A percentile compares a stretch with the other conserved stretches of the same genome.
These are phyloP conservation scores for Dendropsophus ebraccatus DNA, from an alignment of 2,113 vertebrate species.

Conservation along the genomic window DNA sequence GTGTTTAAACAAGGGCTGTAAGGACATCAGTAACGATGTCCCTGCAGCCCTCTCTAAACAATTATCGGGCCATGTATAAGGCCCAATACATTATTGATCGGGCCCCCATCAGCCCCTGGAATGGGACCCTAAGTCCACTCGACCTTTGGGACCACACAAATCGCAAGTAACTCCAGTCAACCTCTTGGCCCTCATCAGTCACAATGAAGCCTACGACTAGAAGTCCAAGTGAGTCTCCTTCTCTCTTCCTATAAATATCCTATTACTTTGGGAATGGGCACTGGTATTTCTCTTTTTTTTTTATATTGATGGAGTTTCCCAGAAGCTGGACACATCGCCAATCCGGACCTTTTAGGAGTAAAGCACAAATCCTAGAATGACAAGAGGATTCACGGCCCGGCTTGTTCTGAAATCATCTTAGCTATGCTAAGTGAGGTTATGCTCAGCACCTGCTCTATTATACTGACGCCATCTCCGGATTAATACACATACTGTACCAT, in stretches of 20 bases:
- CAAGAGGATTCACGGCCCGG: background rate
- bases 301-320: background rate
- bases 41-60: too few relatives aligned
- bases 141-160: background rate
- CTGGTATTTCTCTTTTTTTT: background rate
- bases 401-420: background rate
- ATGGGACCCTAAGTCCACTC: too few relatives aligned
- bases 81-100: too few relatives aligned
- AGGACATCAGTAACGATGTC: too few relatives aligned
- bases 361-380: background rate
- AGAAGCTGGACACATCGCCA: background rate
- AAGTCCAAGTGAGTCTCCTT: too few relatives aligned
- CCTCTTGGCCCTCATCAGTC: too few relatives aligned
- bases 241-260: background rate
- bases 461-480: background rate
- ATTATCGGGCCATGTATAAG: too few relatives aligned
- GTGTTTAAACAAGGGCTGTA: too few relatives aligned
- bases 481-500: background rate
- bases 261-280: background rate
- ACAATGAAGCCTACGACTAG: too few relatives aligned
- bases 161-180: too few relatives aligned
- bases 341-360: background rate
- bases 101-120: too few relatives aligned
- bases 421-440: background rate
- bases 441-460: background rate